Evolutionary conservation across 2,888 invertebrate species (phyloP), one percentile per base, ranked within the genome.

Genomic region (Coenonympha arcania): DNA sequence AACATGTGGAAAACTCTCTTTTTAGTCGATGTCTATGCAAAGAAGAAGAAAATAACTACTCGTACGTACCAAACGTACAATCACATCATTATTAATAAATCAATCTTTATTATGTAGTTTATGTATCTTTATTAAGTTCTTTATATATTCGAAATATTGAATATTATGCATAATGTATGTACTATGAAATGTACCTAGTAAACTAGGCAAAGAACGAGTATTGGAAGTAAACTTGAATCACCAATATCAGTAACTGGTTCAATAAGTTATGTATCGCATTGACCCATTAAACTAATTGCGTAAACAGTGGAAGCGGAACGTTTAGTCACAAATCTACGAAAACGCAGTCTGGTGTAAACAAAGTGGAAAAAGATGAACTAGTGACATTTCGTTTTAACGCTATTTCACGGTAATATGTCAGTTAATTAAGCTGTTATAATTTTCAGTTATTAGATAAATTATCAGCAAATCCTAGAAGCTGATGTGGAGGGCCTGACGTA

Each of bases 231-330:
- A 54, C 48, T 54, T 46, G 43, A 48, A 50, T 46, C 43, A 43
- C 48, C 31, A 49, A 46, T 48, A 33, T 34, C 33, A 18, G 48
- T 45, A 51, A 54, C 54, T 54, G 54, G 54, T 51, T 49, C 50
- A 39, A 19, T 54, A 50, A 50, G 42, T 52, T 50, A 54, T 54
- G 50, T 50, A 50, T 54, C 54, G 33, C 54, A 51, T 50, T 50
- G 54, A 46, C 48, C 54, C 33, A 54, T 46, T 54, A 50, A 54
- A 47, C 47, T 47, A 41, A 48, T 50, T 50, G 28, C 43, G 34
- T 39, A 33, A 44, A 46, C 24, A 34, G 15, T 28, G 5, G n/a
- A 13, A 19, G 28, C n/a, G 30, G 20, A 28, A 9, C 33, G 30
- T 26, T 48, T 30, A 26, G 39, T 24, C 39, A 5, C 22, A 39